Evolutionary conservation across 2,113 vertebrate species (phyloP), one percentile per base, ranked within the genome.

Genomic region (Zeus faber): DNA sequence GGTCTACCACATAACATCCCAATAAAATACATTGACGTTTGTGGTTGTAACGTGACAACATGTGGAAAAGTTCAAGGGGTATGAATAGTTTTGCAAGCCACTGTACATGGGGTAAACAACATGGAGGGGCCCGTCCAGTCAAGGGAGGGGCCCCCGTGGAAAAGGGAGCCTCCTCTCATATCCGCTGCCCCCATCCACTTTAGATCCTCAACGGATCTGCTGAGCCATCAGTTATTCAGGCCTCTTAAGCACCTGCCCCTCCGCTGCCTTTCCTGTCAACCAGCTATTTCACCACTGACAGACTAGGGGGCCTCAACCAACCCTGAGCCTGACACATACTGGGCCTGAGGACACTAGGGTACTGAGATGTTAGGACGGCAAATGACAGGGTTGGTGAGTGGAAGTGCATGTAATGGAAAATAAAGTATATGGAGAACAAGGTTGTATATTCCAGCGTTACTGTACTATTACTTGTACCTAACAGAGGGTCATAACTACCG

Each of bases 171-270:
- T 44, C 25, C 46, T 61, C 61, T 63, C 50, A 21, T 9, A 14
- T 53, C 29, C 8, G 41, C 54, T 40, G 11, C 50, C 60, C 70
- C 67, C 65, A 35, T 65, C 57, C 62, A 66, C 58, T 70, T 58
- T 54, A 39, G 45, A 54, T 66, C 57, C 79, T 70, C 65, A 17
- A 11, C 25, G 48, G 56, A 79, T 82, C 72, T 16, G 48, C 80
- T 62, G 69, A 72, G 79, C 73, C 70, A 72, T 84, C 77, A 80
- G 72, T 78, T 74, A 82, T 67, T 13, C 63, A 8, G 75, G 58
- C 62, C 69, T 71, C 70, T 62, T 70, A 71, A 58, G 61, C 84
- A 79, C 79, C 79, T 80, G 77, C 79, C 82, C 37, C 52, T 2
- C n/a, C 11, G 13, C 7, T 16, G 2, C 73, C 9, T 39, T 63